These are phyloP conservation scores for Macquaria australasica DNA, from an alignment of 2,113 vertebrate genomes.

Conservation along the genomic window DNA sequence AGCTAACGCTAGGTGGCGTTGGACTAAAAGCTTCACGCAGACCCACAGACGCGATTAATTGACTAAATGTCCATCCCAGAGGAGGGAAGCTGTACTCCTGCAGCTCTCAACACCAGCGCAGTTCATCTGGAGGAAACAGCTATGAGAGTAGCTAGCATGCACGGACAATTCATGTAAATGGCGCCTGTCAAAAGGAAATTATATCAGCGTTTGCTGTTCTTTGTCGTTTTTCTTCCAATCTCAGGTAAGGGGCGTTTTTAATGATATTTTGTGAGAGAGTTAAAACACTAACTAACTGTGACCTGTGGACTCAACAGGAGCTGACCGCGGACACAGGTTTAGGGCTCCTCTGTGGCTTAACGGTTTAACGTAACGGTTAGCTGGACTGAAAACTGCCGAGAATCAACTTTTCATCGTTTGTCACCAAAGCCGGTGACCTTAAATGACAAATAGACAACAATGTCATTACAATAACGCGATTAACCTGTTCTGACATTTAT, in stretches of 20 bases:
- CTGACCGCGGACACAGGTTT: neutral
- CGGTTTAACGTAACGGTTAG: neutral
- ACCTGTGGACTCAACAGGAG: neutral
- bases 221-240: conserved; percentile 75
- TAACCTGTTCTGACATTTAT: neutral
- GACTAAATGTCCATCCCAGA: conserved; percentile 49
- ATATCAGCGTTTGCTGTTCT: conserved; percentile 80
- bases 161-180: conserved; percentile 81
- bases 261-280: neutral
- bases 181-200: conserved; percentile 79
- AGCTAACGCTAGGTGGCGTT: conserved; percentile 57
- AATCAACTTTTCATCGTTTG: neutral
- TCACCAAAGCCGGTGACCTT: neutral
- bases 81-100: conserved; percentile 43
- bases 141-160: conserved; percentile 77
- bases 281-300: neutral
- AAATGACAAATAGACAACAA: neutral
- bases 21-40: neutral
- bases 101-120: conserved; percentile 1
- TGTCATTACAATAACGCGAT: neutral
- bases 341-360: neutral
- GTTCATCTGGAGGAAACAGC: conserved; percentile 63
- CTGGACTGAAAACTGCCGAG: neutral
- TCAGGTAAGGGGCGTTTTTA: conserved; percentile 78
- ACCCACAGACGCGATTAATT: neutral